These are phyloP conservation scores for Eupeodes corollae DNA, from an alignment of 1,140 invertebrate species.

Conservation along the genomic window DNA sequence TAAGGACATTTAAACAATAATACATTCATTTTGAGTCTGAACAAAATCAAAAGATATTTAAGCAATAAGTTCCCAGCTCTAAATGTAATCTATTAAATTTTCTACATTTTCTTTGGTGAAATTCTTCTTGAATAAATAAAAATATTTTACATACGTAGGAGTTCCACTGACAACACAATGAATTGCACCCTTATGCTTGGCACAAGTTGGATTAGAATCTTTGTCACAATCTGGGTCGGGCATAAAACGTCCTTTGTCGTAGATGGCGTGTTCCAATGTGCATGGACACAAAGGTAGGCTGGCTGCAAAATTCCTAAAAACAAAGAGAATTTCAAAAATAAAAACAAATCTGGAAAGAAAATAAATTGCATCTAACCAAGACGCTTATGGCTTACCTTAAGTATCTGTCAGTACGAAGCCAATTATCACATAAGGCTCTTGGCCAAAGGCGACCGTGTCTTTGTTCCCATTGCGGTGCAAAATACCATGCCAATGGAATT, in stretches of 20 bases:
- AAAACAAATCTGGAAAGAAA: background rate
- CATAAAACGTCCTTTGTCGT: constrained; percentile 84
- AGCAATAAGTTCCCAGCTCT: no score
- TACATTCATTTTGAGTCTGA: no score
- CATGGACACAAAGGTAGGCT: constrained; percentile 84
- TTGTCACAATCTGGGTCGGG: constrained; percentile 87
- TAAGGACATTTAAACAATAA: no score
- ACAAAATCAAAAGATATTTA: no score
- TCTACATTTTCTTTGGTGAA: no score
- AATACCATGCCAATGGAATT: constrained; percentile 87
- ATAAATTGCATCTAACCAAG: background rate
- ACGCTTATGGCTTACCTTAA: constrained; percentile 31
- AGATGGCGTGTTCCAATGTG: constrained; percentile 74
- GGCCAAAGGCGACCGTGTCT: constrained; percentile 68
- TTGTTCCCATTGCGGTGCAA: constrained; percentile 73
- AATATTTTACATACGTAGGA: constrained; percentile 56
- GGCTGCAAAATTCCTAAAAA: constrained; percentile 71
- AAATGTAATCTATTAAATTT: no score
- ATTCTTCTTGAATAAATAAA: no score
- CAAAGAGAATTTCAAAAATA: constrained; percentile 5
- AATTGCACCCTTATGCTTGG: constrained; percentile 74
- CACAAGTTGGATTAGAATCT: constrained; percentile 80
- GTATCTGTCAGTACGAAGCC: constrained; percentile 78
- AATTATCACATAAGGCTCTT: constrained; percentile 69
- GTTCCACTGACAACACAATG: constrained; percentile 88